Percentiles rank a stretch among this genome's conserved stretches.
phyloP scores from a whole-genome alignment of 1,140 invertebrate species.

The Cherax quadricarinatus region DNA sequence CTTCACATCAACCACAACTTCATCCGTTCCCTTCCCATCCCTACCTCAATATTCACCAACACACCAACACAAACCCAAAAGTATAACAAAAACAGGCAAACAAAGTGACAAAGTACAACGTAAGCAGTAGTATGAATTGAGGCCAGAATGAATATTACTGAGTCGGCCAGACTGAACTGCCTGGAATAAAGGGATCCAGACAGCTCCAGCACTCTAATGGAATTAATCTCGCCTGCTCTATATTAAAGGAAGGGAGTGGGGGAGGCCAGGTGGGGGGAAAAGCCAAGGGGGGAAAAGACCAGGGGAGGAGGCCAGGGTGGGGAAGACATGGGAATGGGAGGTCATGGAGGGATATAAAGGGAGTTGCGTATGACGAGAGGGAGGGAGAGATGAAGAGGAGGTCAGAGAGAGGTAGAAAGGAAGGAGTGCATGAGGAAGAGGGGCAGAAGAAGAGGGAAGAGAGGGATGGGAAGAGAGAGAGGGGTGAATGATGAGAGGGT shows the following conservation, averaged over 20 bases:
- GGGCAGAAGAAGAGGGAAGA: too few species aligned
- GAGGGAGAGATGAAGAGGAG: background rate
- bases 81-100: background rate
- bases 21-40: too few species aligned
- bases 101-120: background rate
- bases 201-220: background rate
- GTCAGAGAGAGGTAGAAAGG: too few species aligned
- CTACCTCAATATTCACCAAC: background rate
- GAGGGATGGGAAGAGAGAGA: too few species aligned
- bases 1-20: too few species aligned
- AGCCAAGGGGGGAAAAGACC: background rate
- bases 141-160: background rate
- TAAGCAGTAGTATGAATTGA: background rate
- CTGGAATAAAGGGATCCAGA: slow-evolving; percentile 32
- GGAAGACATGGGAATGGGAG: background rate
- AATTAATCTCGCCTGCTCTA: slow-evolving; percentile 32
- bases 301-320: too few species aligned
- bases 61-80: background rate
- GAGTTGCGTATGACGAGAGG: background rate
- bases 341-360: background rate
- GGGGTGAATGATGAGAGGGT: too few species aligned
- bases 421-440: too few species aligned
- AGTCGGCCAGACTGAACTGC: background rate
- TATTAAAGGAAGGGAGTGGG: slow-evolving; percentile 13
- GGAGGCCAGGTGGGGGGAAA: background rate